Evolutionary conservation across 2,797 vertebrate genomes (phyloP), one percentile per base, ranked within the genome.

Genomic region (Sternotherus odoratus): DNA sequence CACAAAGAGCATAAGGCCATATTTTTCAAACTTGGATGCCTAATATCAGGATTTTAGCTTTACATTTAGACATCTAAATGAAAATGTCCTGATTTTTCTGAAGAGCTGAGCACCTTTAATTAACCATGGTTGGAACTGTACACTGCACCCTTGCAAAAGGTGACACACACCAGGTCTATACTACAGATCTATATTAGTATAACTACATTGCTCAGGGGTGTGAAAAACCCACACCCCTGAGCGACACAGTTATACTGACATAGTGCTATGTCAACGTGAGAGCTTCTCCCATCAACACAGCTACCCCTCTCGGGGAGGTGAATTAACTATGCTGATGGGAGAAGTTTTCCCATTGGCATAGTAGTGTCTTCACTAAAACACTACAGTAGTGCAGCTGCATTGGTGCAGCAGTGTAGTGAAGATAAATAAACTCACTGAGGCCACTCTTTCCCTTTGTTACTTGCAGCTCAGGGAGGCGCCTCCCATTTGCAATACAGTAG

Each of bases 1-100:
- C 28, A 49, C 1, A 9, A 50, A 84, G 15, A 53, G 5, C 21
- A 30, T 50, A 75, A 79, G 30, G 8, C 5, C 4, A 1, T 0
- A 56, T 1, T 85, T 87, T 63, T 23, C 30, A 16, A 30, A 79
- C 4, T 21, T 69, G n/a, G 0, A 66, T 50, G 17, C 5, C 19
- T 81, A 63, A n/a, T 12, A 9, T 51, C 79, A 69, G 19, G 19
- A 39, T 69, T 21, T 21, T 21, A 66, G 36, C 63, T 69, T 69
- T 23, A n/a, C 23, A 39, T 69, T 23, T 69, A 69, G n/a, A 0
- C 2, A 63, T 16, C 21, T 53, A 63, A 46, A 79, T 1, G 9
- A 54, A 77, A 12, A 49, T 9, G 33, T 15, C 4, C 5, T 51
- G 24, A 16, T 2, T 39, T 66, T 63, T 63, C 57, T 36, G n/a